Percentiles rank a stretch among this genome's conserved stretches.
These are phyloP conservation scores for Malurus elegans DNA, from an alignment of 2,113 vertebrate species.

Conservation along the genomic window DNA sequence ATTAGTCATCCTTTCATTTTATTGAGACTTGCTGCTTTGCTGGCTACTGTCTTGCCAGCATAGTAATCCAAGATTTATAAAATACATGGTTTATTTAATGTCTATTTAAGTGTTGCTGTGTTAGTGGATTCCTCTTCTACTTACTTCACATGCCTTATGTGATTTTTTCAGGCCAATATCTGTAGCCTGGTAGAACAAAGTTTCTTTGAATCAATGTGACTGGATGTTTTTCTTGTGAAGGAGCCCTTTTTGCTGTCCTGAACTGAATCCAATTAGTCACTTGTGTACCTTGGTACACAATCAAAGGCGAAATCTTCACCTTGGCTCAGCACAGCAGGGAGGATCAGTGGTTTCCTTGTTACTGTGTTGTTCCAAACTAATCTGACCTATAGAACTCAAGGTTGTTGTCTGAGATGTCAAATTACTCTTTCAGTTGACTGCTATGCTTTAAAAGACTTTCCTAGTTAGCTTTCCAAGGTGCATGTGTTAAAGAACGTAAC, in stretches of 20 bases:
- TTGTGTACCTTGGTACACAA: background rate
- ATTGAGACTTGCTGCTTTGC: background rate
- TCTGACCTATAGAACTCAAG: background rate
- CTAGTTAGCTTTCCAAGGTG: background rate
- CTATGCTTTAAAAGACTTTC: background rate
- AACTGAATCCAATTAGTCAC: background rate
- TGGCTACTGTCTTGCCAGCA: background rate
- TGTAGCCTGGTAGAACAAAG: background rate
- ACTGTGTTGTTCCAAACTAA: background rate
- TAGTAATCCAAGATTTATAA: background rate
- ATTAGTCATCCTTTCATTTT: background rate
- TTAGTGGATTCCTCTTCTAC: background rate
- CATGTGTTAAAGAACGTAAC: background rate
- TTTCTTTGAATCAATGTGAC: background rate
- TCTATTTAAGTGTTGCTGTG: background rate
- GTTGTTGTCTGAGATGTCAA: background rate
- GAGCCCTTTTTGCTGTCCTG: background rate
- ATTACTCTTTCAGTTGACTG: background rate
- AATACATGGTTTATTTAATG: background rate
- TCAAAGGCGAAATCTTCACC: background rate
- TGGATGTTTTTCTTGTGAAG: background rate
- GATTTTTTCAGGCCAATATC: background rate
- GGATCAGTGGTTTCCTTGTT: conserved; percentile 12
- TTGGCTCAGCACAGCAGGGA: background rate
- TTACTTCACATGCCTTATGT: background rate